Conservation (phyloP, 30 jellyfish, hydroid and myxozoan species). For the Hydractinia echinata region DNA sequence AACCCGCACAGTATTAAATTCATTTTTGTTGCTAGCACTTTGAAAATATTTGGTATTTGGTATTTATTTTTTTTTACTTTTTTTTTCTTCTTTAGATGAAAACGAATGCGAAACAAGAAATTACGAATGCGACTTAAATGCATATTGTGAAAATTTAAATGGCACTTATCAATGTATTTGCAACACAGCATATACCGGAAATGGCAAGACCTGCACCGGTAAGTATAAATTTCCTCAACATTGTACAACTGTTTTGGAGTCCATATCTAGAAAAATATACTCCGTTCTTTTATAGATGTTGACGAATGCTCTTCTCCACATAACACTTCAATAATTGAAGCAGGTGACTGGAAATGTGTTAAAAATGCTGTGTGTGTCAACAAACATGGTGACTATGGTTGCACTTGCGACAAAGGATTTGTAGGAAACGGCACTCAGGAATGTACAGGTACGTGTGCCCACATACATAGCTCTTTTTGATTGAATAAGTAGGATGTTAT, state of each 20-base stretch:
- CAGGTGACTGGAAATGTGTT: slow-evolving; percentile 36
- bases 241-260: too few relatives aligned
- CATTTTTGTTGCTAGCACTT: background rate
- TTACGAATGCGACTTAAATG: slow-evolving; percentile 57
- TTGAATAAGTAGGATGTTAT: too few relatives aligned
- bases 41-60: background rate
- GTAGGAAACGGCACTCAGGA: slow-evolving; percentile 46
- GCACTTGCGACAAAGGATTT: slow-evolving; percentile 51
- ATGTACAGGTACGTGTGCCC: slow-evolving; percentile 39
- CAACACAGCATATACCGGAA: slow-evolving; percentile 54
- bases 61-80: background rate
- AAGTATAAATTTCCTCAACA: background rate
- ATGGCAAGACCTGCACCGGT: slow-evolving; percentile 75
- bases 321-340: too few relatives aligned
- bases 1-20: background rate
- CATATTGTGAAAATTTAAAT: slow-evolving; percentile 53
- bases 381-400: slow-evolving; percentile 41
- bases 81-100: slow-evolving; percentile 35
- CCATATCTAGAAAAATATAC: too few relatives aligned
- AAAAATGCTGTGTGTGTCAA: slow-evolving; percentile 40
- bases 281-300: too few relatives aligned
- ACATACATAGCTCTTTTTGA: too few relatives aligned
- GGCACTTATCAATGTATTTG: slow-evolving; percentile 75
- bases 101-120: slow-evolving; percentile 59
- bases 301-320: too few relatives aligned